Percentiles rank a stretch among this genome's conserved stretches.
phyloP scores from a whole-genome alignment of 2,797 vertebrate species.

The Pangasius krempfi region DNA sequence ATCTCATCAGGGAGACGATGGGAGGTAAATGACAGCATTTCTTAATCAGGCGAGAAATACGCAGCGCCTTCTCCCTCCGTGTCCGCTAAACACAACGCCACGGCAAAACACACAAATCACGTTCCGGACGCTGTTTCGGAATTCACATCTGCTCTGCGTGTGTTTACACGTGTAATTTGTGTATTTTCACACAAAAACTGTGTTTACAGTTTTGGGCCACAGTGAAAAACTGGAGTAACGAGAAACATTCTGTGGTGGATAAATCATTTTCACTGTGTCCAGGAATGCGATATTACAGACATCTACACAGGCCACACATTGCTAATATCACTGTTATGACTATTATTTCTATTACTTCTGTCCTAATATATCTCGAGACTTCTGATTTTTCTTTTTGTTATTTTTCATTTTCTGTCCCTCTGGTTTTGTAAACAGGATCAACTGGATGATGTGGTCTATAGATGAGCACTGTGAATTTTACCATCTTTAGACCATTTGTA shows the following conservation, averaged over 20 bases:
- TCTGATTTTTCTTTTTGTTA: not conserved
- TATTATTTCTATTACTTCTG: slow-evolving; percentile 2
- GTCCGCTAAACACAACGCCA: slow-evolving; percentile 58
- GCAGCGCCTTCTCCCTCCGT: slow-evolving; percentile 34
- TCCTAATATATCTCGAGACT: not conserved
- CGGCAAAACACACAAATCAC: slow-evolving; percentile 54
- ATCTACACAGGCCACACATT: slow-evolving; percentile 4
- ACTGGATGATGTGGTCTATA: not conserved
- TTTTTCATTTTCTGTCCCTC: not conserved
- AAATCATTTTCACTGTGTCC: slow-evolving; percentile 51
- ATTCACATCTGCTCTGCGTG: slow-evolving; percentile 59
- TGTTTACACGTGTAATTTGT: slow-evolving; percentile 62
- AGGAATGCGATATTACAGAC: slow-evolving; percentile 3
- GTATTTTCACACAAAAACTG: slow-evolving; percentile 60
- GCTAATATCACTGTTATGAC: slow-evolving; percentile 2
- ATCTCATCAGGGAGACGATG: slow-evolving; percentile 37
- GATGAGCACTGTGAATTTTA: not conserved
- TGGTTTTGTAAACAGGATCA: slow-evolving; percentile 4
- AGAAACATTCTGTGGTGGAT: slow-evolving; percentile 51
- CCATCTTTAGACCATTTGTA: not conserved
- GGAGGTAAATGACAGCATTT: slow-evolving; percentile 50
- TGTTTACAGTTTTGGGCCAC: slow-evolving; percentile 55
- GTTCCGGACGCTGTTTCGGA: slow-evolving; percentile 47
- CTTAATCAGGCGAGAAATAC: slow-evolving; percentile 52
- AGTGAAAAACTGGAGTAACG: slow-evolving; percentile 56